Percentiles rank a stretch among this genome's conserved stretches.
Conservation (phyloP, 2,888 invertebrate species). For the Pachymerium ferrugineum region DNA sequence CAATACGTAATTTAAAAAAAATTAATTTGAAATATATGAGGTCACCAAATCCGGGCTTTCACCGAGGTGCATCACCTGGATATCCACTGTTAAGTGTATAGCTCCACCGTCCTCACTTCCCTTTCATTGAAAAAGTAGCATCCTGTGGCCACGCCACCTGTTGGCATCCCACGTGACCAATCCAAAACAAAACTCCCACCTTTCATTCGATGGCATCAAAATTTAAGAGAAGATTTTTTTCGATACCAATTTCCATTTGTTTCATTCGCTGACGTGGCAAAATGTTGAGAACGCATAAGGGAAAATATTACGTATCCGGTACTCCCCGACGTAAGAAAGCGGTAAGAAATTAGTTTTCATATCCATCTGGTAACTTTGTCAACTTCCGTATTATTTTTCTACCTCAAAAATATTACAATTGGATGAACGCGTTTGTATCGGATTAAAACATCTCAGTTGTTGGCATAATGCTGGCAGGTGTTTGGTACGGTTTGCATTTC, state of each 20-base stretch:
- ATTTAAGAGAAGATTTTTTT: neutral
- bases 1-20: neutral
- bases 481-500: neutral
- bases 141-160: constrained; percentile 22
- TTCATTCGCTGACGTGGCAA: constrained; percentile 7
- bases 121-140: constrained; percentile 4
- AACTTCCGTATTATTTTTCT: too few relatives aligned
- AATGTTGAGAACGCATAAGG: constrained; percentile 18
- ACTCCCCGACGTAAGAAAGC: neutral
- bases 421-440: too few relatives aligned
- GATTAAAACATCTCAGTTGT: neutral
- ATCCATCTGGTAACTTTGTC: too few relatives aligned
- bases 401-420: too few relatives aligned
- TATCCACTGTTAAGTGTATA: neutral
- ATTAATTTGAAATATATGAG: neutral
- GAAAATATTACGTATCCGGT: constrained; percentile 30
- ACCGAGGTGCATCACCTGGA: constrained; percentile 10
- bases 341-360: too few relatives aligned
- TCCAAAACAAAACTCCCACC: constrained; percentile 3
- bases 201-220: neutral
- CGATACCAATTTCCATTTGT: neutral
- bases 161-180: neutral
- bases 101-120: constrained; percentile 12
- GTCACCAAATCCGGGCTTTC: neutral
- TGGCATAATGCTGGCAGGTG: too few relatives aligned